Conservation (phyloP, 2,797 vertebrate genomes). For the Acipenser transmontanus region DNA sequence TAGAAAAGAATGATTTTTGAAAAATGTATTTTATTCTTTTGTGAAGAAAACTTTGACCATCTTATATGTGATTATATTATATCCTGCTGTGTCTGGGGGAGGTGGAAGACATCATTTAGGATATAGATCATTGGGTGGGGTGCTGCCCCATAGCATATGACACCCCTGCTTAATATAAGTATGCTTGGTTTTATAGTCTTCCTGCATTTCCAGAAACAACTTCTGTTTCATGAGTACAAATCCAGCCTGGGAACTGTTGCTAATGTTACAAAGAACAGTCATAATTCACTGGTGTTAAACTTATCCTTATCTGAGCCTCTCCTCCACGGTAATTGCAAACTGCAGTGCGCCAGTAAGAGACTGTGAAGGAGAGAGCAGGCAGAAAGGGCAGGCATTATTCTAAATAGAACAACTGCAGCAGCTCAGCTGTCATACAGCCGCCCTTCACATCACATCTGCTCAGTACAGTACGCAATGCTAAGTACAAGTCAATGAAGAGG, state of each 20-base stretch:
- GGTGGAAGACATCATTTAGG: too few relatives aligned
- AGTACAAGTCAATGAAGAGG: constrained; percentile 53
- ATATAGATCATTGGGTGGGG: too few relatives aligned
- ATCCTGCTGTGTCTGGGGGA: too few relatives aligned
- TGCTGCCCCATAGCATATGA: too few relatives aligned
- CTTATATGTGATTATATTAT: too few relatives aligned
- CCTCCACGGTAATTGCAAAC: constrained; percentile 54
- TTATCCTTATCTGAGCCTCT: constrained; percentile 61
- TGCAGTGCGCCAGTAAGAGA: constrained; percentile 54
- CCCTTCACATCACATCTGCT: constrained; percentile 33
- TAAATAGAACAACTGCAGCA: constrained; percentile 49
- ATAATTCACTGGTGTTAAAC: constrained; percentile 24
- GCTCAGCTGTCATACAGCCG: constrained; percentile 41
- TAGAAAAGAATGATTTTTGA: too few relatives aligned
- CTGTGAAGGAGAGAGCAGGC: constrained; percentile 23
- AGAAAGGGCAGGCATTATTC: constrained; percentile 65
- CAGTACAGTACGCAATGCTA: constrained; percentile 49
- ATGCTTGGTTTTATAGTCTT: too few relatives aligned
- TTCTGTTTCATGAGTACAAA: neutral
- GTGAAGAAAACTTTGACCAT: too few relatives aligned
- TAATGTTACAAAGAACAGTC: neutral
- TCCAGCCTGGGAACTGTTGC: neutral
- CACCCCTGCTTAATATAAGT: too few relatives aligned
- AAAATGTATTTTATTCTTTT: too few relatives aligned
- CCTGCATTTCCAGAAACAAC: neutral